Evolutionary conservation across 2,797 vertebrate species (phyloP).

Genomic region (Knipowitschia caucasica): DNA sequence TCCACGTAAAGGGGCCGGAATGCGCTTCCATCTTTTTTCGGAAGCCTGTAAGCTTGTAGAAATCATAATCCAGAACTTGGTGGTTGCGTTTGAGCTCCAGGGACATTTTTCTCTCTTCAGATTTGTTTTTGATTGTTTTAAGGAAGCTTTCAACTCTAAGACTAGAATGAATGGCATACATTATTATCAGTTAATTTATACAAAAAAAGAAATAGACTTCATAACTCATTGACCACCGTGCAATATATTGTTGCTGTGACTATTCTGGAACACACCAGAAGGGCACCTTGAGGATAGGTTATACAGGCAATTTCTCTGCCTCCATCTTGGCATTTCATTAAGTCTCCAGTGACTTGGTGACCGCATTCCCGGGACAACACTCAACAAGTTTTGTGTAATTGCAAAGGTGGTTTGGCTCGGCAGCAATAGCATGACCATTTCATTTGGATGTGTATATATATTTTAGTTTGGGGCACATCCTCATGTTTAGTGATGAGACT

Average conservation of each 20-base stretch:
- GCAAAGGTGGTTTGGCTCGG: slow-evolving; percentile 64
- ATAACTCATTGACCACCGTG: slow-evolving; percentile 35
- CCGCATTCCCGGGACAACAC: slow-evolving; percentile 74
- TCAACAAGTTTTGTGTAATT: slow-evolving; percentile 82
- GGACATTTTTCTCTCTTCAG: background rate
- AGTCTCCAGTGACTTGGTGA: slow-evolving; percentile 74
- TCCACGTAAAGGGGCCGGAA: too few relatives aligned
- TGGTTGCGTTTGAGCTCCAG: too few relatives aligned
- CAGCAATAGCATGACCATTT: slow-evolving; percentile 37
- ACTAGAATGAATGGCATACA: slow-evolving; percentile 44
- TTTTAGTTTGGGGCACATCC: slow-evolving; percentile 37
- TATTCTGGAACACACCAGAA: slow-evolving; percentile 70
- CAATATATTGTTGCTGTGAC: slow-evolving; percentile 55
- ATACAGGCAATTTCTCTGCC: slow-evolving; percentile 74
- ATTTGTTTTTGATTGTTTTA: slow-evolving; percentile 34
- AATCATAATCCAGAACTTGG: too few relatives aligned
- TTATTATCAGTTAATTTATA: slow-evolving; percentile 7
- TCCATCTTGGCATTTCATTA: slow-evolving; percentile 78
- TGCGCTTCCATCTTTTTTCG: too few relatives aligned
- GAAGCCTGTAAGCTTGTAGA: too few relatives aligned
- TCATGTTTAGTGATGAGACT: slow-evolving; percentile 64
- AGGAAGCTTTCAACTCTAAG: slow-evolving; percentile 41
- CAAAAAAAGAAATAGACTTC: slow-evolving; percentile 23
- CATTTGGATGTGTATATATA: slow-evolving; percentile 30
- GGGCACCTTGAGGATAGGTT: slow-evolving; percentile 80